A percentile compares a stretch with the other conserved stretches of the same genome.
These are phyloP conservation scores for Mya arenaria DNA, from an alignment of 1,140 invertebrate genomes.

Conservation along the genomic window DNA sequence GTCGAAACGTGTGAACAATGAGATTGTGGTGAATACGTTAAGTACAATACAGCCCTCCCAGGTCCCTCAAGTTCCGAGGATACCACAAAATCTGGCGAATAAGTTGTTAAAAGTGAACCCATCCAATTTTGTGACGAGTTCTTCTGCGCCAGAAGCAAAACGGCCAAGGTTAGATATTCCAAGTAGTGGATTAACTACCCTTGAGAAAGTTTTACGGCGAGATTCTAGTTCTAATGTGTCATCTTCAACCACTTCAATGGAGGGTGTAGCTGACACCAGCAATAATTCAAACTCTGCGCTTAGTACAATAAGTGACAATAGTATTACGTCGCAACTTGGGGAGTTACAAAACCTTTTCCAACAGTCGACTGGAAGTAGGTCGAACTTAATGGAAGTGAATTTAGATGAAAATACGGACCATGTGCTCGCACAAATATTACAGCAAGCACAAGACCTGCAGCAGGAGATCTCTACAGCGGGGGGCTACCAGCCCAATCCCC, in stretches of 20 bases:
- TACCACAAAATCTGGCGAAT: slow-evolving; percentile 73
- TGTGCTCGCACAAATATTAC: slow-evolving; percentile 74
- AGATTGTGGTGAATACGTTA: slow-evolving; percentile 82
- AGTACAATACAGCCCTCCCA: slow-evolving; percentile 71
- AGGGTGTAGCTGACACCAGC: background rate
- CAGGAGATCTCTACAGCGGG: too few species aligned
- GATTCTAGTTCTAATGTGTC: slow-evolving; percentile 38
- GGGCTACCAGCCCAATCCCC: too few species aligned
- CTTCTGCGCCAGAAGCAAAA: slow-evolving; percentile 23
- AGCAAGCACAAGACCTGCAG: slow-evolving; percentile 76
- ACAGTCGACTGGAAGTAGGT: background rate
- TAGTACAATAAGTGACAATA: slow-evolving; percentile 50
- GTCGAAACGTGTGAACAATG: slow-evolving; percentile 88
- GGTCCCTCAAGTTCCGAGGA: slow-evolving; percentile 73
- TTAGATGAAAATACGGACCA: slow-evolving; percentile 67
- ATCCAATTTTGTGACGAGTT: slow-evolving; percentile 40
- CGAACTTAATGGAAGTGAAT: slow-evolving; percentile 37
- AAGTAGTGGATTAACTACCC: too few species aligned
- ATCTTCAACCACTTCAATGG: slow-evolving; percentile 23
- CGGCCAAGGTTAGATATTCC: slow-evolving; percentile 13
- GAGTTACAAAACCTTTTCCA: background rate
- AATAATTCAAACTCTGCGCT: slow-evolving; percentile 48
- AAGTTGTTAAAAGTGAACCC: slow-evolving; percentile 66
- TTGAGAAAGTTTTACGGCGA: slow-evolving; percentile 32
- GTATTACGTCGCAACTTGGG: slow-evolving; percentile 30